Percentiles rank a stretch among this genome's conserved stretches.
These are phyloP conservation scores for Origma solitaria DNA, from an alignment of 2,113 vertebrate species.

Conservation along the genomic window DNA sequence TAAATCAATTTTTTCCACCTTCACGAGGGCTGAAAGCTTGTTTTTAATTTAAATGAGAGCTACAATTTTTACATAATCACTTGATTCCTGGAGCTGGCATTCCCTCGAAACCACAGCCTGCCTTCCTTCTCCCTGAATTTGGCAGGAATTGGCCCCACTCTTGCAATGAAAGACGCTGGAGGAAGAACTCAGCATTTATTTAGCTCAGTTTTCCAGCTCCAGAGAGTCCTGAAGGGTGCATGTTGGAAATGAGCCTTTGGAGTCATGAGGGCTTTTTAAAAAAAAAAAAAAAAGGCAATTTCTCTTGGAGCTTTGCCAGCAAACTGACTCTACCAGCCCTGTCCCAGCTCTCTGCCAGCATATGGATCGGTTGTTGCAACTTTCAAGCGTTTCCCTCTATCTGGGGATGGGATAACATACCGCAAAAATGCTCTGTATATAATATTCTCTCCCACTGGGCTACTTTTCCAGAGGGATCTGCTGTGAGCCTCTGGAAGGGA, in stretches of 20 bases:
- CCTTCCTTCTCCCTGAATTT: neutral
- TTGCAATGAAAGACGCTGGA: neutral
- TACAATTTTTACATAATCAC: neutral
- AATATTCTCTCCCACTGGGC: rapidly evolving
- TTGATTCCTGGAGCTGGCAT: neutral
- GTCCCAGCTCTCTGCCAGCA: neutral
- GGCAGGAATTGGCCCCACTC: neutral
- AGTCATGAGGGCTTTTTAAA: neutral
- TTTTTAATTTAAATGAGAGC: neutral
- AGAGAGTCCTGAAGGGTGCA: neutral
- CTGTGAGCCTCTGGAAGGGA: neutral
- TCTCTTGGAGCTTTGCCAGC: neutral
- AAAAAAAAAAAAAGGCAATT: neutral
- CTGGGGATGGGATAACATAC: neutral
- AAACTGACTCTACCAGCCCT: neutral
- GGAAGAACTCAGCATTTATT: neutral
- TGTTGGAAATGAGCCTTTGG: neutral
- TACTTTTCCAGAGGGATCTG: neutral
- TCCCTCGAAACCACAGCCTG: neutral
- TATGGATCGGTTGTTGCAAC: neutral
- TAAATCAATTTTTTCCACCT: neutral
- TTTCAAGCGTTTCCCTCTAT: neutral
- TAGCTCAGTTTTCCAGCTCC: neutral
- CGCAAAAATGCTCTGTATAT: rapidly evolving
- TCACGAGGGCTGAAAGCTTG: neutral